Conservation (phyloP, 2,797 vertebrate genomes). For the Loriculus beryllinus region DNA sequence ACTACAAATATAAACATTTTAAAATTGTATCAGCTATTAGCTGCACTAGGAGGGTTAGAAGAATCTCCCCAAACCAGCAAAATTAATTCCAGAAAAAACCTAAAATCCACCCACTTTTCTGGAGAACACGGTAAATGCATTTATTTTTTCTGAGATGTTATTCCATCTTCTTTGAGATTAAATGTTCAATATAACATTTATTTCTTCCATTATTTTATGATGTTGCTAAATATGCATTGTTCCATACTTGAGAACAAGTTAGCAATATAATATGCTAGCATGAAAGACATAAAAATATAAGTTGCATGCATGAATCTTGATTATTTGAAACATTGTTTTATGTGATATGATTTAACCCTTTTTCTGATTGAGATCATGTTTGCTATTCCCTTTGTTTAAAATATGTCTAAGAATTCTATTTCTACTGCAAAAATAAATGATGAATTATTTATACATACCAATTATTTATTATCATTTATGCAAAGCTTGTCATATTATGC, state of each 20-base stretch:
- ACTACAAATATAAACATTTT: background rate
- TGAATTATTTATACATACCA: slow-evolving; percentile 99
- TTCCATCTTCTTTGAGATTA: background rate
- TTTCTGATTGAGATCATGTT: slow-evolving; percentile 71
- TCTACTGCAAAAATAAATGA: slow-evolving; percentile 96
- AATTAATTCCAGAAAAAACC: background rate
- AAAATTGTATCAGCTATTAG: background rate
- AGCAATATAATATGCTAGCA: background rate
- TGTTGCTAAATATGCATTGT: background rate
- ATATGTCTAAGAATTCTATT: slow-evolving; percentile 86
- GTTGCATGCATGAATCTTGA: background rate
- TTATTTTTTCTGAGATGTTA: background rate
- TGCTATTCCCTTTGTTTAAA: slow-evolving; percentile 78
- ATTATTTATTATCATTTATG: slow-evolving; percentile 99
- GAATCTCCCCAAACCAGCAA: background rate
- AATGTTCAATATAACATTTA: background rate
- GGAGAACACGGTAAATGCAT: background rate
- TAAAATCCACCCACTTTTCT: background rate
- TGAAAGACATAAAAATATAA: slow-evolving; percentile 42
- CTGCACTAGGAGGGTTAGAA: background rate
- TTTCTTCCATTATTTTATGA: slow-evolving; percentile 19
- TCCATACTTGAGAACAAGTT: background rate
- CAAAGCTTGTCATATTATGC: slow-evolving; percentile 97
- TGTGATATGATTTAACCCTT: slow-evolving; percentile 68
- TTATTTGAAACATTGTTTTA: slow-evolving; percentile 56